Evolutionary conservation across 2,888 invertebrate genomes (phyloP).

Genomic region (Meta bourneti): DNA sequence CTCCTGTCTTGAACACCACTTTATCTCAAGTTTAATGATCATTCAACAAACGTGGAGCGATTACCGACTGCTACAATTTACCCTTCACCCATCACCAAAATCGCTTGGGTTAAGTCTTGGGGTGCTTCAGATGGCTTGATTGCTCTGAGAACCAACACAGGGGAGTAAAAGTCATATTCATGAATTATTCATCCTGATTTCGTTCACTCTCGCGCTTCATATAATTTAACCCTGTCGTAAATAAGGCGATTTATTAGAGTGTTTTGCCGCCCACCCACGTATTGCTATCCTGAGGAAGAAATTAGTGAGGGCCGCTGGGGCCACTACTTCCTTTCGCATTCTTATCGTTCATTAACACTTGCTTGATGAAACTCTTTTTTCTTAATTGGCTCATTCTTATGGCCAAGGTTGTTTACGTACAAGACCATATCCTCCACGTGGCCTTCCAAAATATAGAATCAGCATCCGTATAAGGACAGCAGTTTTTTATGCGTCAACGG

Average conservation of each 20-base stretch:
- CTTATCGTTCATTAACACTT: constrained; percentile 75
- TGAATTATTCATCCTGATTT: neutral
- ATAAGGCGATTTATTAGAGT: constrained; percentile 42
- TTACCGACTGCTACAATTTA: neutral
- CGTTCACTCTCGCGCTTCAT: neutral
- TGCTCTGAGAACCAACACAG: too few species aligned
- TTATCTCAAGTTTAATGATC: neutral
- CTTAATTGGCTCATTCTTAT: constrained; percentile 42
- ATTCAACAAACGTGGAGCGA: neutral
- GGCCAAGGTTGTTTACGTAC: constrained; percentile 54
- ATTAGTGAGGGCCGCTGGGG: neutral
- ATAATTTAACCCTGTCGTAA: neutral
- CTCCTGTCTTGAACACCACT: neutral
- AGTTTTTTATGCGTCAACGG: too few species aligned
- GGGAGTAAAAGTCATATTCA: neutral
- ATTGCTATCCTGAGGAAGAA: neutral
- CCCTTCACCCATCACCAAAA: neutral
- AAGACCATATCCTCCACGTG: constrained; percentile 44
- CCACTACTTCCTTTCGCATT: constrained; percentile 58
- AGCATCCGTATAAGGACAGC: too few species aligned
- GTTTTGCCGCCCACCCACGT: constrained; percentile 18
- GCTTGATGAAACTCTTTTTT: constrained; percentile 49
- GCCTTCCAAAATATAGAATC: neutral
- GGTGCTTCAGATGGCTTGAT: neutral
- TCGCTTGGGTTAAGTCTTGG: neutral